Evolutionary conservation across 1,140 invertebrate genomes (phyloP), one percentile per base, ranked within the genome.

Genomic region (Matsumurasca onukii): DNA sequence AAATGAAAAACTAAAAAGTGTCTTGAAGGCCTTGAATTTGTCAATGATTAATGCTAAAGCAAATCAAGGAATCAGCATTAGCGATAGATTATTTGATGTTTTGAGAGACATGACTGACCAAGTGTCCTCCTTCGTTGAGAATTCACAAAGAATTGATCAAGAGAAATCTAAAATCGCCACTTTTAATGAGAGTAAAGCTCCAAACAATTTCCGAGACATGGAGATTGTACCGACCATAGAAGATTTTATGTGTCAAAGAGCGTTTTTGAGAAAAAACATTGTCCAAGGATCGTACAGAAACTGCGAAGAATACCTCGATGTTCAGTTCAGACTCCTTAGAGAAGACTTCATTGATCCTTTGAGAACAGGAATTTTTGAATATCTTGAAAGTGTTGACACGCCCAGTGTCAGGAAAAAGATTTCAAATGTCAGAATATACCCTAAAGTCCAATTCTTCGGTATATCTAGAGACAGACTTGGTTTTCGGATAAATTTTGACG

Each of bases 251-350:
- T 29, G 0, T 22, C 39, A 69, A 13, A 29, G 39, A 34, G 39
- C 76, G 20, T 86, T 82, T 77, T 70, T 90, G 12, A 78, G 85
- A 1, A 78, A 82, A 12, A 90, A 89, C 75, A 84, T 86, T 51
- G 75, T 84, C 0, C 71, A 83, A 31, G 89, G 88, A 1, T 73
- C 78, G 0, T 93, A 90, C 76, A 71, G 78, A 5, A 78, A 83
- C 75, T 79, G 86, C 0, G 82, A 89, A 27, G 85, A 92, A 72
- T 95, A 95, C 75, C 77, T 95, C 13, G 89, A 92, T 73, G 82
- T 88, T 0, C 92, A 94, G 72, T 92, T 91, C 74, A 78, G 89
- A 13, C 78, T 93, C 1, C 77, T 94, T 24, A 77, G 89, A 13
- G 91, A 94, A 80, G 92, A 94, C 78, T 89, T 89, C 78, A 80